Evolutionary conservation across 2,888 invertebrate species (phyloP), one percentile per base, ranked within the genome.

Genomic region (Heteropelma amictum): DNA sequence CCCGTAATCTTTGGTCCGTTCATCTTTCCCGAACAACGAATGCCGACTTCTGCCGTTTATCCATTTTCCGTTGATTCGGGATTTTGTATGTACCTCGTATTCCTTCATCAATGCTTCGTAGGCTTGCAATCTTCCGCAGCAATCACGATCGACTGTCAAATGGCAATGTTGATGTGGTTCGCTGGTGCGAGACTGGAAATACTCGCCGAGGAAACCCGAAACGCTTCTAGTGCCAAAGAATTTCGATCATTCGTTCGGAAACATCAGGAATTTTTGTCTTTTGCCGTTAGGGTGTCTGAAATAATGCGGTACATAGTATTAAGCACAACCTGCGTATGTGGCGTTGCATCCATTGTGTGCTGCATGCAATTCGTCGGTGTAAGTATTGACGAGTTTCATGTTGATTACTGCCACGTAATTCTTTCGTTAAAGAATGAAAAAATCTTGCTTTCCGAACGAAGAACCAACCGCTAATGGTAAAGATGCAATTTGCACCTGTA

Each of bases 121-220:
- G 77, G 75, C 1, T 14, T 80, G n/a, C 81, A 81, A 49, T 72
- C 75, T 12, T 61, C 79, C 1, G 77, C 80, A 4, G 76, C 68
- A n/a, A 70, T 80, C 5, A 70, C 77, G 8, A 47, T 77, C 1
- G 81, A 83, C 49, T 76, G 78, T 58, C 78, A 78, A 12, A 54
- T 78, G 12, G 79, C 78, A 6, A 8, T 79, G n/a, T 21, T 80
- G 4, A 26, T 83, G 35, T 83, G 81, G 83, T 83, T 77, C 38
- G 61, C 71, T 0, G 71, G 77, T n/a, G 77, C 79, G 0, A 83
- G 79, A 58, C 64, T 83, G 45, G 72, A 80, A 35, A 53, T 80
- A 8, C 26, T 82, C 4, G 35, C 42, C 14, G 14, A 35, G 3
- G 60, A 76, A 14, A n/a, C 69, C 33, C 30, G 49, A 26, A 12